Conservation (phyloP, 2,797 vertebrate species). For the Notamacropus eugenii region DNA sequence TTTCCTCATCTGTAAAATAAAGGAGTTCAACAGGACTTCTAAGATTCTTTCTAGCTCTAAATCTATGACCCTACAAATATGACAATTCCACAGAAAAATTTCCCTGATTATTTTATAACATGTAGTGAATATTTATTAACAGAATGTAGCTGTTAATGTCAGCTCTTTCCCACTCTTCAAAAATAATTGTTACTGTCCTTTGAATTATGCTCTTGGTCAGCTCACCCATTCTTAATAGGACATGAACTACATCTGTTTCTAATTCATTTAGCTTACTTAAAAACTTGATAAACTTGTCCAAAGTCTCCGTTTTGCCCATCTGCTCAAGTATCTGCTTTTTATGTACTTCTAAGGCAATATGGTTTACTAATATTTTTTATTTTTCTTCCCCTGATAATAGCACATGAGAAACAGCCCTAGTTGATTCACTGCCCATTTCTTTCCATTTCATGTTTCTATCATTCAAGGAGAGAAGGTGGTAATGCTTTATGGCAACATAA, state of each 20-base stretch:
- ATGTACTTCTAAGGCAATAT: slow-evolving; percentile 32
- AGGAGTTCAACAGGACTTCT: background rate
- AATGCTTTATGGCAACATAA: slow-evolving; percentile 12
- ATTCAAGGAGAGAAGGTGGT: slow-evolving; percentile 15
- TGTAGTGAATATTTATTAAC: background rate
- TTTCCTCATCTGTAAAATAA: background rate
- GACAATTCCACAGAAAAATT: slow-evolving; percentile 3
- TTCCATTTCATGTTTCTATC: slow-evolving; percentile 45
- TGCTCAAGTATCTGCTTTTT: slow-evolving; percentile 43
- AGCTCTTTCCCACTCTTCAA: slow-evolving; percentile 4
- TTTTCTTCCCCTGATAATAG: slow-evolving; percentile 32
- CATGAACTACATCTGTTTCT: slow-evolving; percentile 20
- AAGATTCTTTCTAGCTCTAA: background rate
- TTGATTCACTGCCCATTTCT: slow-evolving; percentile 35
- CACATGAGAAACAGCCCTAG: background rate
- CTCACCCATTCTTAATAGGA: slow-evolving; percentile 21
- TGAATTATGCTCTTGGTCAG: slow-evolving; percentile 14
- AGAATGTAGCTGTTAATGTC: background rate
- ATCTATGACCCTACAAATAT: slow-evolving; percentile 23
- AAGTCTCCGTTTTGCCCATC: slow-evolving; percentile 30
- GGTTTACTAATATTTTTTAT: slow-evolving; percentile 4
- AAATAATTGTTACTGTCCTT: slow-evolving; percentile 29
- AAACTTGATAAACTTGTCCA: slow-evolving; percentile 39
- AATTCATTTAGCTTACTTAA: slow-evolving; percentile 47
- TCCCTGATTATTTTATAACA: background rate